phyloP scores from a whole-genome alignment of 2,113 vertebrate species.

The Myocastor coypus region DNA sequence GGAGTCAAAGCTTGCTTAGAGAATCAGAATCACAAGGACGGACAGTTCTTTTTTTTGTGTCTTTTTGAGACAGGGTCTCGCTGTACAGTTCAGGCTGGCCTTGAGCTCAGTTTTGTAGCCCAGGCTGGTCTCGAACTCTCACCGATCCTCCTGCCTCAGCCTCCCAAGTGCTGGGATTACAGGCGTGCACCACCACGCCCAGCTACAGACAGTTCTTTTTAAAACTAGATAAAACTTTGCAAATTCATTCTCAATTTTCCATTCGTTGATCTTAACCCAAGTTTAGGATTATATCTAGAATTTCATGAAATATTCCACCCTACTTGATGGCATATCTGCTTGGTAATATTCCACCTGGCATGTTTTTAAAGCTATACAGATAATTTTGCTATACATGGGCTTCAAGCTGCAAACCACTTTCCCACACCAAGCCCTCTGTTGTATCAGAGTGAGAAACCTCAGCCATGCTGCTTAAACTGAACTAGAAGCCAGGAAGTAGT shows the following conservation, averaged over 20 bases:
- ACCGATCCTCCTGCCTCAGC: too few species aligned
- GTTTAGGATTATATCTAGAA: neutral
- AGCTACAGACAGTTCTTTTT: neutral
- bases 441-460: neutral
- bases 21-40: neutral
- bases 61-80: too few species aligned
- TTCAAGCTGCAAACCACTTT: neutral
- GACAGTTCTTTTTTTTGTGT: slow-evolving; percentile 2
- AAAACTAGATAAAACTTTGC: neutral
- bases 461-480: neutral
- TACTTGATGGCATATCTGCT: too few species aligned
- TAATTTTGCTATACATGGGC: neutral
- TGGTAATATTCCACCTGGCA: neutral
- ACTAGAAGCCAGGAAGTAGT: neutral
- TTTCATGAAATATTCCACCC: neutral
- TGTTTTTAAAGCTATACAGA: neutral
- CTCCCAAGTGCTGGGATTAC: too few species aligned
- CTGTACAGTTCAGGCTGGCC: too few species aligned
- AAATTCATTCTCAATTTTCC: neutral
- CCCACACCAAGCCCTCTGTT: neutral
- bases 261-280: neutral
- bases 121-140: too few species aligned
- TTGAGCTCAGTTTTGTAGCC: too few species aligned
- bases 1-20: neutral
- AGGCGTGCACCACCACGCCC: too few species aligned